phyloP scores from a whole-genome alignment of 1,140 invertebrate genomes.

The Pogonomyrmex barbatus region DNA sequence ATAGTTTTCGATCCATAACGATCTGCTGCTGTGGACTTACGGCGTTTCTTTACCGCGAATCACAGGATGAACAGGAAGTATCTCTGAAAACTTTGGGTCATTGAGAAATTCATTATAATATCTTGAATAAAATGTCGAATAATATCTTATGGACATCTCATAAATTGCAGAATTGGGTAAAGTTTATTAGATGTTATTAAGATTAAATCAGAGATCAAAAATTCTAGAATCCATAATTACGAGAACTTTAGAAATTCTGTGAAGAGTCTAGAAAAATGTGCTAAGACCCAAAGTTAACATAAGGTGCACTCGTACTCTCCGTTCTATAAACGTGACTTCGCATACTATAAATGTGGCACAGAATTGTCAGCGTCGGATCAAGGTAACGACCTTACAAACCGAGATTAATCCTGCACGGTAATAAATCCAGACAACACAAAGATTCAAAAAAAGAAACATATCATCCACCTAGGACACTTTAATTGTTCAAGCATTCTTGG shows the following conservation, averaged over 20 bases:
- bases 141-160: not conserved
- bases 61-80: slow-evolving; percentile 28
- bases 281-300: slow-evolving; percentile 28
- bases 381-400: not conserved
- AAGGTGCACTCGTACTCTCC: slow-evolving; percentile 1
- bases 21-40: slow-evolving; percentile 55
- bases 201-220: not conserved
- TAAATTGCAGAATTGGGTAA: slow-evolving; percentile 1
- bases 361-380: slow-evolving; percentile 7
- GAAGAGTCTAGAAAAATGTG: not conserved
- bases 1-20: slow-evolving; percentile 66
- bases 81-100: slow-evolving; percentile 44
- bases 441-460: slow-evolving; percentile 5
- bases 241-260: not conserved
- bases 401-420: slow-evolving; percentile 32
- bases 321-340: slow-evolving; percentile 9
- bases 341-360: slow-evolving; percentile 39
- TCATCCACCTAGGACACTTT: not conserved
- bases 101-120: not conserved
- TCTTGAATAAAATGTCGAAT: not conserved
- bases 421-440: slow-evolving; percentile 5
- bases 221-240: not conserved
- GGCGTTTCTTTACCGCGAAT: not conserved
- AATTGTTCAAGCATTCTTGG: slow-evolving; percentile 21
- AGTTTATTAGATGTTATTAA: not conserved